Evolutionary conservation across 2,888 invertebrate genomes (phyloP).

Genomic region (Erynnis tages): DNA sequence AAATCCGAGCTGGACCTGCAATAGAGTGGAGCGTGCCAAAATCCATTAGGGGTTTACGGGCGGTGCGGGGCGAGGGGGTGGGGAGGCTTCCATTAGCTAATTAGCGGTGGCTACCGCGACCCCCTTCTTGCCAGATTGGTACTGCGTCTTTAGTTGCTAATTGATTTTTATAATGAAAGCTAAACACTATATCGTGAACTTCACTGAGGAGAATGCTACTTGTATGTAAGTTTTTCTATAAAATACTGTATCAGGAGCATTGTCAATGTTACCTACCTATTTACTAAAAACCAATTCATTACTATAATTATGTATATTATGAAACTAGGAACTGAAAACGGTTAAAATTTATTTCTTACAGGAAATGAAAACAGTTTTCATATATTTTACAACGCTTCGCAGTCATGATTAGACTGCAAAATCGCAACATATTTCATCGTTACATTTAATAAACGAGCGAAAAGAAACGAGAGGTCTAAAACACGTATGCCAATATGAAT

Average conservation of each 20-base stretch:
- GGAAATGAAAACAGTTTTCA: no score
- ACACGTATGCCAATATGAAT: constrained; percentile 19
- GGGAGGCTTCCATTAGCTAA: constrained; percentile 72
- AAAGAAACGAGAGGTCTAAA: constrained; percentile 6
- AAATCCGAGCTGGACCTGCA: constrained; percentile 63
- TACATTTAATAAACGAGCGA: neutral
- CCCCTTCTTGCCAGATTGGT: constrained; percentile 77
- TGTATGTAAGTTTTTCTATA: no score
- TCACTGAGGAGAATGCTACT: neutral
- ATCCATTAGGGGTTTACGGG: constrained; percentile 61
- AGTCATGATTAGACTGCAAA: no score
- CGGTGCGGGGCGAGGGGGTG: constrained; percentile 39
- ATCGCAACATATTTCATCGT: neutral
- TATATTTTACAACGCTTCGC: no score
- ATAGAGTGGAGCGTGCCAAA: constrained; percentile 63
- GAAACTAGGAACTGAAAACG: no score
- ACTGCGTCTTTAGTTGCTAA: constrained; percentile 64
- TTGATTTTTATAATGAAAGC: constrained; percentile 55
- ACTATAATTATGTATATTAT: no score
- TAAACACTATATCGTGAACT: neutral
- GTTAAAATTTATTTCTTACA: no score
- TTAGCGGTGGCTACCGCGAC: constrained; percentile 58
- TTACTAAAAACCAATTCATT: no score
- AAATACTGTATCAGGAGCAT: no score
- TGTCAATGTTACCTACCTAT: no score